Conservation (phyloP, 2,113 vertebrate species). For the Gallinago jamesoni region DNA sequence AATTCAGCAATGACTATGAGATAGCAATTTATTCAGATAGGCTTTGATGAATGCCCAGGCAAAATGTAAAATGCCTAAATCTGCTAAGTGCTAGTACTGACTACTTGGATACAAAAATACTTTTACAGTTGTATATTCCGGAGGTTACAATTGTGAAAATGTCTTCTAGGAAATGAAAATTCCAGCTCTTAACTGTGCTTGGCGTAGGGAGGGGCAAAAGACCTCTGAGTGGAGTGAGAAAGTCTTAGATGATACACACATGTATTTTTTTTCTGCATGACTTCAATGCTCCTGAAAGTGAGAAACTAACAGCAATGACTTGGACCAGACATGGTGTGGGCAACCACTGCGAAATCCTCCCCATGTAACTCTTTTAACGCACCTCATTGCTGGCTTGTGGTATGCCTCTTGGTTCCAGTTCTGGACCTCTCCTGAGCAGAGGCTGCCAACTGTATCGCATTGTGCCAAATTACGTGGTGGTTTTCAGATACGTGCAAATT, state of each 20-base stretch:
- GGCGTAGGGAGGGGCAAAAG: neutral
- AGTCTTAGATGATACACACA: neutral
- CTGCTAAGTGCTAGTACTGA: neutral
- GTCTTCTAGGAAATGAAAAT: neutral
- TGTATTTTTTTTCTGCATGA: neutral
- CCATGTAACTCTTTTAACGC: neutral
- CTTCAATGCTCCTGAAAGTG: neutral
- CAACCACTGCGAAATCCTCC: neutral
- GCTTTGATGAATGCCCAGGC: neutral
- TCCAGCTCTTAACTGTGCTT: neutral
- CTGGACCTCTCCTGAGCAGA: neutral
- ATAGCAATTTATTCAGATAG: neutral
- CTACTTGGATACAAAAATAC: neutral
- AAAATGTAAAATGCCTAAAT: neutral
- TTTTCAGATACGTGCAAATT: neutral
- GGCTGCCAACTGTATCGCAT: neutral
- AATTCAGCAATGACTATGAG: neutral
- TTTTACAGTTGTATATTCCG: neutral
- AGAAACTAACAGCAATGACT: neutral
- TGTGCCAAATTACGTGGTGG: neutral
- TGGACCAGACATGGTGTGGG: neutral
- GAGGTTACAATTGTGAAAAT: neutral
- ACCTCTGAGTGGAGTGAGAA: neutral
- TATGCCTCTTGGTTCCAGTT: neutral
- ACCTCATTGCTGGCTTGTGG: neutral